phyloP scores from a whole-genome alignment of 2,888 invertebrate genomes.

The Atethmia centrago region DNA sequence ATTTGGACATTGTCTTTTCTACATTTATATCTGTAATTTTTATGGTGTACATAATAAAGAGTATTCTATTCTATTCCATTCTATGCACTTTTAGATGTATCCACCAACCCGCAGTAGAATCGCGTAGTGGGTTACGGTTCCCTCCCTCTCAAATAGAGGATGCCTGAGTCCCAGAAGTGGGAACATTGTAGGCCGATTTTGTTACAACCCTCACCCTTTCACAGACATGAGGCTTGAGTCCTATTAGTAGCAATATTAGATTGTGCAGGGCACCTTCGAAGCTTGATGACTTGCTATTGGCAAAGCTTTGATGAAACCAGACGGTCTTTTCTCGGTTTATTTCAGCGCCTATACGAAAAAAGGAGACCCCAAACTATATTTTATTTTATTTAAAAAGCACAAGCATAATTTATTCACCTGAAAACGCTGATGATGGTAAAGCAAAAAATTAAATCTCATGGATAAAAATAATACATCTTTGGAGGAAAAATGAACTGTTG shows the following conservation, averaged over 20 bases:
- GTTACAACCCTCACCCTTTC: too few species aligned
- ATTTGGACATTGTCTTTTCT: too few species aligned
- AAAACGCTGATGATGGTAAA: not conserved
- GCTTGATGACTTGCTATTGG: not conserved
- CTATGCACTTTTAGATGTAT: not conserved
- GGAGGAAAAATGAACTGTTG: not conserved
- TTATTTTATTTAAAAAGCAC: not conserved
- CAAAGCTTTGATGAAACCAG: not conserved
- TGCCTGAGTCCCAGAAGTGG: too few species aligned
- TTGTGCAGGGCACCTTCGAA: not conserved
- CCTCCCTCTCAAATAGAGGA: too few species aligned
- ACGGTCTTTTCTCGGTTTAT: not conserved
- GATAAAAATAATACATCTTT: not conserved
- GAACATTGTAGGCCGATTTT: not conserved
- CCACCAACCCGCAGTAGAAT: not conserved
- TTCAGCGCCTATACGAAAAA: not conserved
- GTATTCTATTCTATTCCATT: too few species aligned
- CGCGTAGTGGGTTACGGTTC: too few species aligned
- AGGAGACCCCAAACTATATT: not conserved
- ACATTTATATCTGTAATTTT: too few species aligned
- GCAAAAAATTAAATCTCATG: not conserved
- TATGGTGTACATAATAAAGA: too few species aligned
- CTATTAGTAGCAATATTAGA: not conserved
- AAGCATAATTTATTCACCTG: not conserved
- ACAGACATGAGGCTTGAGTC: not conserved